These are phyloP conservation scores for Aspidiotus destructor DNA, from an alignment of 2,888 invertebrate genomes.

Conservation along the genomic window DNA sequence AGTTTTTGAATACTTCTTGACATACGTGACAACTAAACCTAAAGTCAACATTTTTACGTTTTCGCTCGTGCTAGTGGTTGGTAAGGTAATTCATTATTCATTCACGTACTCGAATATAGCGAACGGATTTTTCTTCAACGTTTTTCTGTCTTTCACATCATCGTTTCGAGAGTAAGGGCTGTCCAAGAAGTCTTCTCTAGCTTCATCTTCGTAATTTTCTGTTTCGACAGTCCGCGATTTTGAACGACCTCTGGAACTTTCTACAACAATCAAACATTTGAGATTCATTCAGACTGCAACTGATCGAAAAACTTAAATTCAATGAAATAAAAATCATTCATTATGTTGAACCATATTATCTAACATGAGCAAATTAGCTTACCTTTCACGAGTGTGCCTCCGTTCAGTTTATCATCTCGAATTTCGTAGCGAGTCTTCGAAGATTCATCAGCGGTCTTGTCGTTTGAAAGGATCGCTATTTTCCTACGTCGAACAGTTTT, in stretches of 20 bases:
- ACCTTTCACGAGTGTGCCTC: too few species aligned
- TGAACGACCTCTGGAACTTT: too few species aligned
- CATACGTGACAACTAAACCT: slow-evolving; percentile 47
- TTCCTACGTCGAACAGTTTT: slow-evolving; percentile 13
- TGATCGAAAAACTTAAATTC: too few species aligned
- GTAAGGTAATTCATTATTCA: background rate
- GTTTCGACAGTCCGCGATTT: too few species aligned
- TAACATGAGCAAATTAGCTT: too few species aligned
- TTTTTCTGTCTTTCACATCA: slow-evolving; percentile 1
- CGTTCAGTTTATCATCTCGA: slow-evolving; percentile 1
- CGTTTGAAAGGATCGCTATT: background rate
- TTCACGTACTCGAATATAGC: slow-evolving; percentile 25
- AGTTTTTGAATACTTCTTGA: slow-evolving; percentile 44
- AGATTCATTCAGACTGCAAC: too few species aligned
- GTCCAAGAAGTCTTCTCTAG: too few species aligned
- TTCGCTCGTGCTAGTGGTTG: background rate
- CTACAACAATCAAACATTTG: too few species aligned
- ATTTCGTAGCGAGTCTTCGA: slow-evolving; percentile 18
- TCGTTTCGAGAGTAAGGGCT: too few species aligned
- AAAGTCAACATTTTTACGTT: slow-evolving; percentile 34
- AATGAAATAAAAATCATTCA: too few species aligned
- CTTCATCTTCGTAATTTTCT: too few species aligned
- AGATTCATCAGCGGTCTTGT: background rate
- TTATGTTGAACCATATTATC: too few species aligned
- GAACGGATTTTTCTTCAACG: slow-evolving; percentile 16